Base-by-base conservation (phyloP, 2,113 vertebrate species). In the Dendrocopos noguchii region DNA sequence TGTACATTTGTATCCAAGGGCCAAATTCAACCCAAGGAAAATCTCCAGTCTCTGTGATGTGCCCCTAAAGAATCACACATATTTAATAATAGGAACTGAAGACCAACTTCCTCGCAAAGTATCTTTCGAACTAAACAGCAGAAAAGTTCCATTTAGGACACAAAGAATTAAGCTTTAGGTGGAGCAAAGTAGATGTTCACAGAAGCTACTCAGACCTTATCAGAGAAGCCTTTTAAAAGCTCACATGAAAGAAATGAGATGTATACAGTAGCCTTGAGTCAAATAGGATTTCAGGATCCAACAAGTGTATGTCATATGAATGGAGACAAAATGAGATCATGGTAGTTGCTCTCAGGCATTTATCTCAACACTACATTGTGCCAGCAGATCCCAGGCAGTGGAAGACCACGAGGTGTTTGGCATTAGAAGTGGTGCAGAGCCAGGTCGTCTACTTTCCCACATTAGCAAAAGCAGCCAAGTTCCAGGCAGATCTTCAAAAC, bases 301-400 rank as follows among this genome's bases (percentile, higher is more conserved):
- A 64, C 64, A 60, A 34, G 79, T 10, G 31, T 67, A 86, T 75
- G 88, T 91, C 93, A 91, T 71, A 31, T 0, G 8, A 44, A 44
- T 7, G 34, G 76, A 95, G 88, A 90, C 57, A 91, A 86, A 82
- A 59, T 93, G 93, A 95, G 95, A 94, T 93, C 90, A 90, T 75
- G 90, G 95, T 88, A 80, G 18, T 17, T 29, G 90, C 93, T 88
- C 83, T 27, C 14, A 9, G 93, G 90, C 95, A 78, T 94, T 94
- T 90, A 64, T 88, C 92, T 91, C 93, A 94, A 56, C 93, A 78
- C 80, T 21, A 10, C 77, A 80, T 52, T 4, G 77, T 80, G 95
- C 80, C 82, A 78, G 4, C 76, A 80, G 87, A 86, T 93, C 80
- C 88, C 72, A 24, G 42, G 90, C 64, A 53, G 36, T 20, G 61